A percentile compares a stretch with the other conserved stretches of the same genome.
Conservation (phyloP, 1,140 invertebrate species). For the Apis cerana region DNA sequence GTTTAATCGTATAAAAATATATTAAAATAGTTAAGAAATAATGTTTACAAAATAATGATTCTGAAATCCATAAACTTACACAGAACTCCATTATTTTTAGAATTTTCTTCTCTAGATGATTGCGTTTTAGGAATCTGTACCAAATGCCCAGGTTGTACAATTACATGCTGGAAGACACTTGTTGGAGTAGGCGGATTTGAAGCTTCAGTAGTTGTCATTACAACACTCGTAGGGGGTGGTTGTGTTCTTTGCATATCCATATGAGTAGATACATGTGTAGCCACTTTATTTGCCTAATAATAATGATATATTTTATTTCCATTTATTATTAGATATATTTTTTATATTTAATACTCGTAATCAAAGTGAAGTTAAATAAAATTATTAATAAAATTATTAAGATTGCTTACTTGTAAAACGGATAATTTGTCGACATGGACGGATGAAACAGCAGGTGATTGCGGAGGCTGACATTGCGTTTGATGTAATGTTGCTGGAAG, state of each 20-base stretch:
- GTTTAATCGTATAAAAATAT: too few relatives aligned
- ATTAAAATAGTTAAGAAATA: neutral
- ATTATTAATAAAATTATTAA: neutral
- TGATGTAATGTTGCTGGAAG: conserved; percentile 73
- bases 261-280: conserved; percentile 68
- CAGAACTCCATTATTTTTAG: conserved; percentile 75
- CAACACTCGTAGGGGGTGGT: conserved; percentile 73
- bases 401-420: conserved; percentile 69
- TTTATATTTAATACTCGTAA: neutral
- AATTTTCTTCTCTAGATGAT: conserved; percentile 70
- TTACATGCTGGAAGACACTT: conserved; percentile 85
- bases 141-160: conserved; percentile 87
- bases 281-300: conserved; percentile 71
- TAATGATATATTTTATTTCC: neutral
- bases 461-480: conserved; percentile 73
- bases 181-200: conserved; percentile 75
- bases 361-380: neutral
- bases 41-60: neutral
- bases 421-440: conserved; percentile 75
- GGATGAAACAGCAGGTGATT: conserved; percentile 72
- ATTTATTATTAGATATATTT: neutral
- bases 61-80: conserved; percentile 69
- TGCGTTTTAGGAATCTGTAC: conserved; percentile 83
- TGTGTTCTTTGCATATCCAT: conserved; percentile 72
- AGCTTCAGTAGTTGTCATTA: conserved; percentile 75